phyloP scores from a whole-genome alignment of 2,888 invertebrate species.

The Cabera pusaria region DNA sequence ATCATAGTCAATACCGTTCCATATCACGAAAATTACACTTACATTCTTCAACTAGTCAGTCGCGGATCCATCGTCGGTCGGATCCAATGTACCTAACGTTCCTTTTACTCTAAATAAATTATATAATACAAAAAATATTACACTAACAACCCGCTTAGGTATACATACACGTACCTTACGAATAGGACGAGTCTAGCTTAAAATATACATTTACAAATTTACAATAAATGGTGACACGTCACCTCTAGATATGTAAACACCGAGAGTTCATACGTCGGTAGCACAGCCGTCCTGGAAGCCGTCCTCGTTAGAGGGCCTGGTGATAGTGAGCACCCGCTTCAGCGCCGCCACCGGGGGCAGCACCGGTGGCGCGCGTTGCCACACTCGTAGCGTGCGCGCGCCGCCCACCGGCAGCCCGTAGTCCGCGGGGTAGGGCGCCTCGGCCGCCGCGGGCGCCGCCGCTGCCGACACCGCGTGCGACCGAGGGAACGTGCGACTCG shows the following conservation, averaged over 20 bases:
- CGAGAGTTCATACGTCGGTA: conserved; percentile 89
- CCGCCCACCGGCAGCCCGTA: conserved; percentile 89
- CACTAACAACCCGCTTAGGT: conserved; percentile 66
- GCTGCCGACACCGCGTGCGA: conserved; percentile 63
- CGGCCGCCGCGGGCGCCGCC: conserved; percentile 69
- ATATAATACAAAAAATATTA: conserved; percentile 82
- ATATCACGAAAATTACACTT: conserved; percentile 78
- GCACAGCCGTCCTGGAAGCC: conserved; percentile 97
- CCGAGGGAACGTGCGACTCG: conserved; percentile 85
- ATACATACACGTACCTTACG: conserved; percentile 63
- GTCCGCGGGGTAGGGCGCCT: conserved; percentile 88
- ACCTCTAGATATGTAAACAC: conserved; percentile 51
- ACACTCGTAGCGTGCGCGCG: conserved; percentile 92
- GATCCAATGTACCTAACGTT: conserved; percentile 74
- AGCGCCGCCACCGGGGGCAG: conserved; percentile 93
- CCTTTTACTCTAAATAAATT: conserved; percentile 79
- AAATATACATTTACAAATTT: conserved; percentile 49
- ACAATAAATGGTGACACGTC: conserved; percentile 55
- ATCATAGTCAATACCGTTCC: conserved; percentile 76
- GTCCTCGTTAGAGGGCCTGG: conserved; percentile 94
- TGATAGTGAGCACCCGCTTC: conserved; percentile 92
- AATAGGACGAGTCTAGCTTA: conserved; percentile 58
- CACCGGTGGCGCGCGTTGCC: conserved; percentile 94
- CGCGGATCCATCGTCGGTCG: conserved; percentile 68
- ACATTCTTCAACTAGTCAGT: conserved; percentile 81